A percentile compares a stretch with the other conserved stretches of the same genome.
phyloP scores from a whole-genome alignment of 2,797 vertebrate species.

The Sebastes trivittatus region DNA sequence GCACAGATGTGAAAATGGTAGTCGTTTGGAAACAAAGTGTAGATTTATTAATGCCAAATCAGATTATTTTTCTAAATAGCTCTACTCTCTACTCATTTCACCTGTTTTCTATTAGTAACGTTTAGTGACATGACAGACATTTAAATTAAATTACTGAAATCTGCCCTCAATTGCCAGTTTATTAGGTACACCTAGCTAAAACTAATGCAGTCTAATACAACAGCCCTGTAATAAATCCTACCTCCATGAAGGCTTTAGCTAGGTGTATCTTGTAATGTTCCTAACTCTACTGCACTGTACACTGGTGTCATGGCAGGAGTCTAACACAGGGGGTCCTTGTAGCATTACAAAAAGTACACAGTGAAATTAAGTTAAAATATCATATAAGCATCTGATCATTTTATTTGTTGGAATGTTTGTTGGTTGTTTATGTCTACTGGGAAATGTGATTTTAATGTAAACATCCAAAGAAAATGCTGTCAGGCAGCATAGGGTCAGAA shows the following conservation, averaged over 20 bases:
- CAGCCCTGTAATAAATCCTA: neutral
- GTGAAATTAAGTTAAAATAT: neutral
- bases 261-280: neutral
- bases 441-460: slow-evolving; percentile 1
- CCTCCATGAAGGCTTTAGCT: neutral
- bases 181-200: neutral
- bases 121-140: neutral
- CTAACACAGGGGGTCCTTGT: slow-evolving; percentile 59
- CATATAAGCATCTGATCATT: neutral
- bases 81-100: neutral
- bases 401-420: neutral
- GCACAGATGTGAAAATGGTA: neutral
- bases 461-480: neutral
- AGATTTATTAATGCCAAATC: neutral
- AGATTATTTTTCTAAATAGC: neutral
- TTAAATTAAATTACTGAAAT: neutral
- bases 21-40: neutral
- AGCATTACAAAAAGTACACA: slow-evolving; percentile 9
- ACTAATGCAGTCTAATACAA: neutral
- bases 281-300: neutral
- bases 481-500: neutral
- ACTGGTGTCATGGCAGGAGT: slow-evolving; percentile 33
- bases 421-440: neutral
- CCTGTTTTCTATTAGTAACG: neutral
- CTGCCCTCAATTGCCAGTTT: neutral